Evolutionary conservation across 2,113 vertebrate genomes (phyloP).

Genomic region (Antechinus stuartii): DNA sequence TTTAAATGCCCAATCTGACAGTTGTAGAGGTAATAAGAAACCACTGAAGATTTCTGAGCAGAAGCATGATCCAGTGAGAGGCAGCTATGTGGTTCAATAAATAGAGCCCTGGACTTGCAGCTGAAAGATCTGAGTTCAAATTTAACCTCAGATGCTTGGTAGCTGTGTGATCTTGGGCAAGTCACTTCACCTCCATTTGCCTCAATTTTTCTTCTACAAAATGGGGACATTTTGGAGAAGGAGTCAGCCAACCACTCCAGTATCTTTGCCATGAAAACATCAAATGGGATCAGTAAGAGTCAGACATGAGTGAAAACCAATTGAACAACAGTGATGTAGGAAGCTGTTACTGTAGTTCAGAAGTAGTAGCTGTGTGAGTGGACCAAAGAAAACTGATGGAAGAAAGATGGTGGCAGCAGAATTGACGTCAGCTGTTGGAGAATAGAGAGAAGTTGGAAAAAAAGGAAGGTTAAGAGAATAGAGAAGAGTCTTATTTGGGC

Average conservation of each 20-base stretch:
- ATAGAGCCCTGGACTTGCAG: no score
- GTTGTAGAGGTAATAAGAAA: neutral
- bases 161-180: neutral
- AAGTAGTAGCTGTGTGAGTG: neutral
- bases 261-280: neutral
- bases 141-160: neutral
- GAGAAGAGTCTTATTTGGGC: neutral
- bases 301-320: neutral
- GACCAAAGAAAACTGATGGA: neutral
- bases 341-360: neutral
- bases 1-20: neutral
- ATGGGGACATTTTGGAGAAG: no score
- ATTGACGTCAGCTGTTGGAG: neutral
- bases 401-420: neutral
- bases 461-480: neutral
- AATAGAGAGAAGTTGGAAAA: neutral
- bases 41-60: neutral
- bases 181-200: neutral
- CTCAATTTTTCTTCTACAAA: no score
- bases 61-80: neutral
- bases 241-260: neutral
- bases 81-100: neutral
- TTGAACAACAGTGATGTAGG: neutral
- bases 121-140: neutral
- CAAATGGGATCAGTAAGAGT: neutral